These are phyloP conservation scores for Anthophora plumipes DNA, from an alignment of 2,888 invertebrate genomes.

Conservation along the genomic window DNA sequence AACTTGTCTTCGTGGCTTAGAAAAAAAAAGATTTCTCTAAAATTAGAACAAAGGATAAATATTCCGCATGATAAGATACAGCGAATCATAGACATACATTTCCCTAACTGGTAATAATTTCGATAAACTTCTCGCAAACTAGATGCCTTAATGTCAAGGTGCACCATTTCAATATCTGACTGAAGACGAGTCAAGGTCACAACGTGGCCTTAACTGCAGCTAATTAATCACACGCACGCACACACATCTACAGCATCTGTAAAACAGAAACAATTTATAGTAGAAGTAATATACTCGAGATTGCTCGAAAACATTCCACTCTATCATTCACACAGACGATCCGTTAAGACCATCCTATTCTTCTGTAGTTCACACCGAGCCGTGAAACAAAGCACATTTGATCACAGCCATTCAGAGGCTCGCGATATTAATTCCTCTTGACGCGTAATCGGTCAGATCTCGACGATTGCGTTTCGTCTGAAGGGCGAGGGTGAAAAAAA, in stretches of 20 bases:
- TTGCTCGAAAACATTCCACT: neutral
- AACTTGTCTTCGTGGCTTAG: no score
- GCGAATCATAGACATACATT: neutral
- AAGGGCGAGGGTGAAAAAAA: neutral
- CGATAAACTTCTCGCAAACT: no score
- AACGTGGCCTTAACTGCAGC: neutral
- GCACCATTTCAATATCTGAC: no score
- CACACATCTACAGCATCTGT: neutral
- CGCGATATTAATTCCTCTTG: slow-evolving; percentile 4
- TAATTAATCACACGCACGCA: neutral
- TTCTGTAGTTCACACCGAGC: neutral
- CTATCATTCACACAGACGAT: neutral
- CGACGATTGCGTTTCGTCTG: neutral
- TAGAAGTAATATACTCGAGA: no score
- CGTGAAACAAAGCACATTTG: neutral
- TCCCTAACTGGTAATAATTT: neutral
- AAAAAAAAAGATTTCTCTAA: neutral
- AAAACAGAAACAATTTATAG: no score
- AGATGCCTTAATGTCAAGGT: neutral
- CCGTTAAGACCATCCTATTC: neutral
- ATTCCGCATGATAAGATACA: neutral
- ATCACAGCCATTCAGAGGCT: neutral
- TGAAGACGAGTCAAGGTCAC: neutral
- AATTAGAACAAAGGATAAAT: neutral
- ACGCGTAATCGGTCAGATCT: neutral